Base-by-base conservation (phyloP, 1,140 invertebrate genomes). In the Formica selysi region DNA sequence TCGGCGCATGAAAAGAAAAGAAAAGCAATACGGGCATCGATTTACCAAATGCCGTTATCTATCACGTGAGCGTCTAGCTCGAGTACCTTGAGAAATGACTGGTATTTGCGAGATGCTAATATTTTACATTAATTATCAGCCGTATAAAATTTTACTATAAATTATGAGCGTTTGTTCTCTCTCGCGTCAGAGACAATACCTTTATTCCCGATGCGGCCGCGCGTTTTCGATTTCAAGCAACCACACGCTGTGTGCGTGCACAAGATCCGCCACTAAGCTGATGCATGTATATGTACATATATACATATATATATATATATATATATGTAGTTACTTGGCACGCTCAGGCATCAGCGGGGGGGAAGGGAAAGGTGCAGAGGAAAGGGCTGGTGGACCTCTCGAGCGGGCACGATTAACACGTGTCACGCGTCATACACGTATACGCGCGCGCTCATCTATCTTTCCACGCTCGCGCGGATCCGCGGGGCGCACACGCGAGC, bases 381-480 rank as follows among this genome's bases (percentile, higher is more conserved):
- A 51, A 59, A 83, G 79, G 91, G 91, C 90, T 93, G 92, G 87
- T 44, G 10, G 90, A 92, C 89, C 90, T 87, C 91, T 19, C 89
- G 76, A 44, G 54, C 89, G 89, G 87, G 91, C 91, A 92, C 93
- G 92, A 95, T 94, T 94, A 93, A 94, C 94, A 93, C 92, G 93
- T 93, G 93, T 94, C 93, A 93, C 93, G 91, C 91, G 93, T 94
- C 93, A 93, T 92, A 92, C 91, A 92, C 89, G 91, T 89, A 85
- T 86, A 85, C 62, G 29, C 76, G 29, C 81, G 48, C 83, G 87
- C 88, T 90, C 89, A 90, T 90, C 89, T 87, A 87, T 90, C 89
- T 91, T 91, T 88, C 86, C 74, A 90, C 81, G 85, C 85, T 80
- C 38, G 84, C 74, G 48, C 89, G 86, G 67, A 81, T 67, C 13